phyloP scores from a whole-genome alignment of 2,113 vertebrate species.

The Cynopterus brachyotis region DNA sequence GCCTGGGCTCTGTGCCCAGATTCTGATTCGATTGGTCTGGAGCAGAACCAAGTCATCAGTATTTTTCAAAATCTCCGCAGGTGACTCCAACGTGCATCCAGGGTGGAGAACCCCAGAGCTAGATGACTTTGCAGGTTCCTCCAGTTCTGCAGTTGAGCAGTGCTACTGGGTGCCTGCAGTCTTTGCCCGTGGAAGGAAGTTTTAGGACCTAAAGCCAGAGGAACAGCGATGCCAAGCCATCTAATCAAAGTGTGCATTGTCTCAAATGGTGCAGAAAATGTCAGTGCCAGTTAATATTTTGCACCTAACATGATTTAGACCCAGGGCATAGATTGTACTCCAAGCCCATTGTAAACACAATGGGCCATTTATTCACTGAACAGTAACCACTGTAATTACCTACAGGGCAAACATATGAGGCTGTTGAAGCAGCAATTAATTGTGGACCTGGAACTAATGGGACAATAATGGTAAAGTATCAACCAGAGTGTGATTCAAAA shows the following conservation, averaged over 20 bases:
- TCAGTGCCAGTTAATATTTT: conserved; percentile 77
- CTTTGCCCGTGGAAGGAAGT: conserved; percentile 42
- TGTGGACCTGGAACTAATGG: conserved; percentile 73
- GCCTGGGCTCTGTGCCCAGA: background rate
- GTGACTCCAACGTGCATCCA: background rate
- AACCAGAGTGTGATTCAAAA: conserved; percentile 68
- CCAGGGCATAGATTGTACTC: conserved; percentile 79
- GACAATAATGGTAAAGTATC: conserved; percentile 20
- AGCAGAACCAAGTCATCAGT: conserved; percentile 6
- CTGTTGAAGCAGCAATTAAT: conserved; percentile 78
- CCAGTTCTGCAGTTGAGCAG: background rate
- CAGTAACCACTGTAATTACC: conserved; percentile 80
- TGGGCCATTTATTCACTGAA: conserved; percentile 82
- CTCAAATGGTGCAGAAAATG: conserved; percentile 84
- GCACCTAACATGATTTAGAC: conserved; percentile 81
- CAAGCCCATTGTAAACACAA: conserved; percentile 77
- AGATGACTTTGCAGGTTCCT: background rate
- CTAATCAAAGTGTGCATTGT: conserved; percentile 80
- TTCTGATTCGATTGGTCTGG: conserved; percentile 12
- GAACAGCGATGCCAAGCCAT: conserved; percentile 65
- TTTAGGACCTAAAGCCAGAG: conserved; percentile 22
- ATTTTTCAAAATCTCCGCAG: background rate
- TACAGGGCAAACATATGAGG: conserved; percentile 79
- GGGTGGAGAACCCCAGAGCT: background rate
- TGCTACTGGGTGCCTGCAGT: background rate